A percentile compares a stretch with the other conserved stretches of the same genome.
Evolutionary conservation across 2,113 vertebrate genomes (phyloP).

Genomic region (Meriones unguiculatus): DNA sequence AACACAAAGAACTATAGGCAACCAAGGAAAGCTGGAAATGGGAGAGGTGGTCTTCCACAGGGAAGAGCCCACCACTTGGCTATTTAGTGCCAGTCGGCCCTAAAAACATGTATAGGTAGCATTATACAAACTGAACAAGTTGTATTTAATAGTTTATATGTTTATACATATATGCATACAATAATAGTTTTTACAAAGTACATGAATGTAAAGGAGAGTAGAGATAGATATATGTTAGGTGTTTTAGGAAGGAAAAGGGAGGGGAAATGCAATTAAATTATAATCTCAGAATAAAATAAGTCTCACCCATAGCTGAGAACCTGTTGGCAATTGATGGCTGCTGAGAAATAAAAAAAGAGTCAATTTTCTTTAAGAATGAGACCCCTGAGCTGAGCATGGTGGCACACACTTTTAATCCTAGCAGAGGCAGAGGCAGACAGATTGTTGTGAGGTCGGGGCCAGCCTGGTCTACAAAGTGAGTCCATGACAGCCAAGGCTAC

Average conservation of each 20-base stretch:
- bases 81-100: background rate
- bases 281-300: background rate
- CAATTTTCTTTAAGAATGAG: background rate
- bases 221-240: background rate
- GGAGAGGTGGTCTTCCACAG: background rate
- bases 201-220: background rate
- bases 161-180: background rate
- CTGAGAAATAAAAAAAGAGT: background rate
- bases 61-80: background rate
- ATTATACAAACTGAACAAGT: background rate
- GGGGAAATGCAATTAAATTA: background rate
- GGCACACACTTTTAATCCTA: too few relatives aligned
- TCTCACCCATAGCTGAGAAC: background rate
- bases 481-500: too few relatives aligned
- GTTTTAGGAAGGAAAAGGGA: background rate
- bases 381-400: too few relatives aligned
- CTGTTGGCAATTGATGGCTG: background rate
- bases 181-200: background rate
- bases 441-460: too few relatives aligned
- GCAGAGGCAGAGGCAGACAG: too few relatives aligned
- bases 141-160: background rate
- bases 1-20: background rate
- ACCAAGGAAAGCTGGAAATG: background rate
- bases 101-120: background rate
- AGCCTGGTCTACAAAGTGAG: too few relatives aligned